Evolutionary conservation across 2,113 vertebrate genomes (phyloP), one percentile per base, ranked within the genome.

Genomic region (Tetraodon nigroviridis): DNA sequence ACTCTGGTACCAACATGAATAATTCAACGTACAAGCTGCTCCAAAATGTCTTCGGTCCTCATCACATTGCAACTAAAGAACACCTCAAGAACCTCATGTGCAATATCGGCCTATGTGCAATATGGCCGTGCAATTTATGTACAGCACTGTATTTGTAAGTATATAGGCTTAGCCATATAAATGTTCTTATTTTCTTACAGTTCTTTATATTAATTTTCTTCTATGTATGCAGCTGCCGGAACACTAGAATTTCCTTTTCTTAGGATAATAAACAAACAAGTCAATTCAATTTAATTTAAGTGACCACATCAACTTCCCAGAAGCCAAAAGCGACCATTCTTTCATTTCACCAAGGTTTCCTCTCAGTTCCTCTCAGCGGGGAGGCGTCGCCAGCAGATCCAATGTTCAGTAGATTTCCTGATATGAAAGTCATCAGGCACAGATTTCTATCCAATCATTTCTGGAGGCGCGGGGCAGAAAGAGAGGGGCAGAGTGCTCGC

Each of bases 401-500:
- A 76, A 73, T 73, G 76, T 85, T 76, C 71, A 68, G 20, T 24
- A 55, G 58, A 45, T 13, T 50, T 72, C 40, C 3, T 46, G 4
- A 49, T 58, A n/a, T 67, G 53, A 74, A 81, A 68, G 77, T 66
- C 63, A 68, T 52, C 51, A 45, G n/a, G 27, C 61, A 13, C 46
- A 48, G 67, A 66, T 65, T 65, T 48, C 13, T 19, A 18, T 54
- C 62, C 54, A 58, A 52, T 70, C 50, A 51, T 64, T 70, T 40
- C 55, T 7, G 6, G 45, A 47, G 62, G 51, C 37, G 59, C 64
- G 41, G 53, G 54, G 40, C 51, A 57, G 27, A 64, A 48, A 37
- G 56, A 55, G 54, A 55, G 16, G 66, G 51, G 32, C 48, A 51
- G 69, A 45, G 67, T 16, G 58, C 65, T 45, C 29, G 21, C 68